Evolutionary conservation across 2,113 vertebrate species (phyloP), one percentile per base, ranked within the genome.

Genomic region (Gadus chalcogrammus): DNA sequence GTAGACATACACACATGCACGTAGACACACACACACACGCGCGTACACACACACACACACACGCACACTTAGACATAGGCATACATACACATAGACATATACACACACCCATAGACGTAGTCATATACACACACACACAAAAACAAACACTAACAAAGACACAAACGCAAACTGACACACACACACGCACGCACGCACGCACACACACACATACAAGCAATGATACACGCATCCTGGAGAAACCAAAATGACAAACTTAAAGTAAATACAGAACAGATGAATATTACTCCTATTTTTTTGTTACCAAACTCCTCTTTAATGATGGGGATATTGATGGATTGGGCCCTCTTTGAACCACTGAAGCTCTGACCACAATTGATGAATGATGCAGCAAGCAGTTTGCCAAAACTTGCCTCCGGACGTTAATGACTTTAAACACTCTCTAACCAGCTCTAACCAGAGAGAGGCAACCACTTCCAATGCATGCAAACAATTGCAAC

Each of bases 401-500:
- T 58, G 55, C n/a, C 55, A n/a, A 58, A 5, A n/a, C 55, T n/a
- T n/a, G 55, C 15, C 55, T 58, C n/a, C n/a, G 55, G n/a, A 58
- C 6, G 42, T 17, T 58, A n/a, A 5, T n/a, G 15, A 16, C 55
- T 58, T 58, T 16, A 58, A 58, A 58, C 15, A 58, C 55, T 76
- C 79, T 70, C 75, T 65, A 76, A 64, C 53, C 63, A 58, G 55
- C 53, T 61, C 65, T 20, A 53, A 48, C 42, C 42, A 48, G 42
- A 65, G 73, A 68, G 63, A 74, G 56, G 27, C 70, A 63, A 48
- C 56, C 56, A 58, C 55, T 17, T n/a, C 15, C 55, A 58, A 58
- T 17, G n/a, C 16, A 17, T n/a, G n/a, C 55, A 58, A 9, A 58
- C 55, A 55, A 8, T 15, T 2, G 53, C 53, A 16, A 13, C 53